Evolutionary conservation across 2,888 invertebrate genomes (phyloP), one percentile per base, ranked within the genome.

Genomic region (Oligia fasciuncula): DNA sequence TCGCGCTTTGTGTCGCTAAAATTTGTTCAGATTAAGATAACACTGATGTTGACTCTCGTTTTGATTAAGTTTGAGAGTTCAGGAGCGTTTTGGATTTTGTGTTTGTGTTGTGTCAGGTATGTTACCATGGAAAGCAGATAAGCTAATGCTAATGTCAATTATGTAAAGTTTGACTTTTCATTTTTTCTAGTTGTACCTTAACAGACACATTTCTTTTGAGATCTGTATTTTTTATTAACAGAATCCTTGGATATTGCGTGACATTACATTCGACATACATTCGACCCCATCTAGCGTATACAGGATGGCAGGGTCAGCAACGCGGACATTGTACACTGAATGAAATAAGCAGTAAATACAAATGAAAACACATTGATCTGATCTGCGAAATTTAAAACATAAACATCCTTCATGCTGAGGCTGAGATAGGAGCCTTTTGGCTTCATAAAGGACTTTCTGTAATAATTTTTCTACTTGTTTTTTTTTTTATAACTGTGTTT

Each of bases 1-100:
- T 88, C 85, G 85, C 87, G 89, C 85, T 88, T 92, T 92, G 92
- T 92, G 87, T 76, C 83, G 85, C 83, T 81, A 79, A 88, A 90
- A 89, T 89, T 90, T 88, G 87, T 86, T 86, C 81, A 83, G 89
- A 89, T 87, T 74, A 23, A 82, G 83, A 80, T 79, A 76, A 83
- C 80, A 68, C 69, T 86, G 81, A 86, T 89, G 81, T 83, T 71
- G 81, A 75, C 73, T 71, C 84, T 72, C 35, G 71, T 85, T 89
- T 88, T 88, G 88, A 88, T 88, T 89, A 88, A 88, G 82, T 88
- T 88, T 74, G 43, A 54, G 77, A 80, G 78, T 78, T 74, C 68
- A 13, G 60, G 14, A 35, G 60, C 68, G 19, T 76, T 62, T 66
- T 62, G 40, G 62, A 70, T 85, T 76, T 67, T 60, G 67, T 51